Evolutionary conservation across 2,113 vertebrate species (phyloP), one percentile per base, ranked within the genome.

Genomic region (Pristiophorus japonicus): DNA sequence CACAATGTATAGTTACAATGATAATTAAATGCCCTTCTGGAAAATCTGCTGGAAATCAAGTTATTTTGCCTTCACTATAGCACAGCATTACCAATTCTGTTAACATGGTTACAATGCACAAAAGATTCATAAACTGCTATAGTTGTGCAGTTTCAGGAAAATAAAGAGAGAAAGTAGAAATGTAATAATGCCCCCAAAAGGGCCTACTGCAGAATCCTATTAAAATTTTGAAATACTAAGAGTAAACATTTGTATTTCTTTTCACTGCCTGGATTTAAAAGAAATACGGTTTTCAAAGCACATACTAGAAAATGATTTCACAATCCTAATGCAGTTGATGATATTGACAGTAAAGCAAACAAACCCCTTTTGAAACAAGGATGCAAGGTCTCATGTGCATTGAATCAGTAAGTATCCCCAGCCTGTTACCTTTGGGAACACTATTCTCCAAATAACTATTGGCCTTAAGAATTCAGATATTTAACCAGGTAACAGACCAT

Each of bases 401-500:
- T 73, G 42, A 94, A 73, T 94, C 93, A 1, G 1, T 94, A 67
- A n/a, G n/a, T n/a, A n/a, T n/a, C 30, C 47, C 51, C 65, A 94
- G 65, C 24, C 63, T 47, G 24, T 51, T 70, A 70, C 10, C 65
- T 30, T 94, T 67, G 11, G 93, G 45, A 94, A 67, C 24, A 34
- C 38, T 6, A 34, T 12, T 51, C 42, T 47, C 12, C 45, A 47
- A 94, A 94, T 94, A 94, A 42, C 5, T 70, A 73, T 16, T 16
- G 93, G 38, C 5, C 65, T 94, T 14, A 94, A 94, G 93, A 70
- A 47, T 51, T 67, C 38, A 94, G 67, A 47, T 67, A 45, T 47
- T 67, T 94, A 94, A 94, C 87, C 92, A 94, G 42, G 65, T 73
- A 92, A 70, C 66, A 34, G n/a, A 63, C n/a, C 63, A 66, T n/a